Evolutionary conservation across 2,888 invertebrate genomes (phyloP), one percentile per base, ranked within the genome.

Genomic region (Thymelicus lineola): DNA sequence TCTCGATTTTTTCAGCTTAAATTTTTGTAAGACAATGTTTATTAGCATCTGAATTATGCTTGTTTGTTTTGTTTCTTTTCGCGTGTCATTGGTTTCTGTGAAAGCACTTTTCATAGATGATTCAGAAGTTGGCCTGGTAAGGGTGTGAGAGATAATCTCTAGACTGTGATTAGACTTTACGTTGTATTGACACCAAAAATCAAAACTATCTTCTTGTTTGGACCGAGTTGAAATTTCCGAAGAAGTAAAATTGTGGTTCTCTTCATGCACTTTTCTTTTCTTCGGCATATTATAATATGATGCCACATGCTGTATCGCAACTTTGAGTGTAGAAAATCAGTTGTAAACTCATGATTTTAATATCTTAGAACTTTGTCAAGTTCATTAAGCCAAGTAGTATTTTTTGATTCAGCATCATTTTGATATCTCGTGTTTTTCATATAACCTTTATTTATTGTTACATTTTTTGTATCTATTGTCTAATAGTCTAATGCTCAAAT

Each of bases 181-280:
- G 71, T 80, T 83, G 72, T 80, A 79, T 68, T 86, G 86, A 73
- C 83, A 84, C n/a, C 80, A 76, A 63, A 85, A 83, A 71, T 86
- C 57, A 58, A 35, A 46, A n/a, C 35, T 46, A 7, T 14, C 7
- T 65, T 45, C 55, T 20, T 45, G 12, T 58, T 35, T 35, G 35
- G 14, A 7, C 7, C 15, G 1, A n/a, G n/a, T 14, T 35, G 61
- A 46, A 61, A 7, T 46, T 48, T 42, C n/a, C 7, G 28, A 28
- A 1, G n/a, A 28, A 9, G 46, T 14, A 48, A 12, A 42, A 12
- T 28, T 48, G 35, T 28, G n/a, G n/a, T 35, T 35, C 9, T 35
- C n/a, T 35, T n/a, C 6, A n/a, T 57, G 14, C 28, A 35, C 15
- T 42, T 62, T 50, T 62, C 35, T 35, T 15, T 42, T 38, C 12